Evolutionary conservation across 2,888 invertebrate genomes (phyloP), one percentile per base, ranked within the genome.

Genomic region (Aplocera efformata): DNA sequence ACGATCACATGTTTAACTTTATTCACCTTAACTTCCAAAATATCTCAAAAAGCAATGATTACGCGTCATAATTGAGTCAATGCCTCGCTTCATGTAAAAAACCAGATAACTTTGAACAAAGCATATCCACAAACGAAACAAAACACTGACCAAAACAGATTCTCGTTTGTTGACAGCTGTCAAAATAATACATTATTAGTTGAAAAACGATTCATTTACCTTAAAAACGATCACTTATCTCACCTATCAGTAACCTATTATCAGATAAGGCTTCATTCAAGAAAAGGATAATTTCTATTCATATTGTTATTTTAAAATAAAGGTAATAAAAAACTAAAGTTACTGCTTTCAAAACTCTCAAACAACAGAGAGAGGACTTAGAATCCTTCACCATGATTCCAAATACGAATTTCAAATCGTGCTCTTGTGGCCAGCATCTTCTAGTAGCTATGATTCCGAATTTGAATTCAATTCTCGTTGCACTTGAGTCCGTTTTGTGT

Each of bases 381-480:
- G 82, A 84, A 80, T 84, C 84, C 83, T 82, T 80, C 80, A 78
- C 76, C 70, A 79, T 2, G 75, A 77, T 67, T 80, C 79, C 77
- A 78, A 84, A 84, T 83, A 74, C 80, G 82, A 85, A 84, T 82
- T 82, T 83, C 77, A 84, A 84, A 83, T 84, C 83, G 79, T 79
- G 72, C 73, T 78, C 76, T 73, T 76, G 75, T 65, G 71, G 67
- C 69, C 65, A 72, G 72, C 71, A 72, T 75, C 75, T 72, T 71
- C 66, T 63, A 59, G 53, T 54, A 53, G 50, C 56, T 42, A 48
- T 43, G 49, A 50, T 48, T 50, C 36, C 48, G 34, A 54, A 54
- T 73, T 68, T 69, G 68, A 71, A 67, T 72, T 67, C 67, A 72
- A 72, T 69, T 61, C 56, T 61, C 60, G 63, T 51, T 64, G 64